phyloP scores from a whole-genome alignment of 2,113 vertebrate species.

The Odocoileus virginianus region DNA sequence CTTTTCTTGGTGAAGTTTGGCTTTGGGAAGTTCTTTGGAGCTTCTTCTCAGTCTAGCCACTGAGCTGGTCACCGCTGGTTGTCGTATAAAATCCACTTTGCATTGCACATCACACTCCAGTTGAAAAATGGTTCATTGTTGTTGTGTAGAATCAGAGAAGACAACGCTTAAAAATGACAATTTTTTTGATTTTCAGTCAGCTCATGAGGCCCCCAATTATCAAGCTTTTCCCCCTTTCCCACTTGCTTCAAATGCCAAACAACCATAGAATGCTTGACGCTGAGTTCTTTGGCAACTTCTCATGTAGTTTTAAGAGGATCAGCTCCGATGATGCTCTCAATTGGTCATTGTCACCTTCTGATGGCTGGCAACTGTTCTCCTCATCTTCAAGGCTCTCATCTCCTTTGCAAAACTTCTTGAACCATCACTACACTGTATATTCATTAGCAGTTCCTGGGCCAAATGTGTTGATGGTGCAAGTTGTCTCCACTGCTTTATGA shows the following conservation, averaged over 20 bases:
- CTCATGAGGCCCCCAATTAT: not conserved
- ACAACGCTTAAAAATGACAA: not conserved
- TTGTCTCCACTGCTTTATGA: not conserved
- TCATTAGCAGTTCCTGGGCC: not conserved
- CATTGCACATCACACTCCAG: not conserved
- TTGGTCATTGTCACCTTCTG: not conserved
- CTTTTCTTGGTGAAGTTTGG: not conserved
- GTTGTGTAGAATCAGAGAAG: not conserved
- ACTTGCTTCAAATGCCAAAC: not conserved
- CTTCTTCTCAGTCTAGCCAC: not conserved
- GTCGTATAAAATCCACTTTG: not conserved
- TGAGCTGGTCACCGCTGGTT: not conserved
- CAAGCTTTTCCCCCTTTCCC: accelerated
- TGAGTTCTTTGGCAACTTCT: not conserved
- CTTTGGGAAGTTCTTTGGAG: not conserved
- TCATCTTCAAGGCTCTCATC: not conserved
- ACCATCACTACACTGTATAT: not conserved
- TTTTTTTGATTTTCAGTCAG: not conserved
- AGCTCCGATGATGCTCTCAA: not conserved
- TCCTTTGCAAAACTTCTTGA: not conserved
- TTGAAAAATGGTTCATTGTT: not conserved
- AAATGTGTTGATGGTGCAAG: not conserved
- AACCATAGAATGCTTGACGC: not conserved
- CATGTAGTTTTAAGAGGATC: not conserved
- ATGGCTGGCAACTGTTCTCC: not conserved